These are phyloP conservation scores for Agrochola circellaris DNA, from an alignment of 2,888 invertebrate genomes.

Conservation along the genomic window DNA sequence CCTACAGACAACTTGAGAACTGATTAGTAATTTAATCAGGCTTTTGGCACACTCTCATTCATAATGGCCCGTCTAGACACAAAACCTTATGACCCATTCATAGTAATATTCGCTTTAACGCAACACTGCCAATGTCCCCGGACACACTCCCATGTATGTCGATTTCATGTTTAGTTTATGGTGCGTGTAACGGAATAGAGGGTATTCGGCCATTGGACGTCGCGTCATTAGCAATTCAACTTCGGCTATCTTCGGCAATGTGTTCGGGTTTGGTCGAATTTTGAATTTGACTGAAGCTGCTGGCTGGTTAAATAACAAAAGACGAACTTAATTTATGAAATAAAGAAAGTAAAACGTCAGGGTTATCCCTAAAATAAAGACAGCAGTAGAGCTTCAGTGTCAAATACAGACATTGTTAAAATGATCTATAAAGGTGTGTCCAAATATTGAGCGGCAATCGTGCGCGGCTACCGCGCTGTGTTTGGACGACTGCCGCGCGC, in stretches of 20 bases:
- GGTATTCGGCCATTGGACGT: slow-evolving; percentile 30
- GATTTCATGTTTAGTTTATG: slow-evolving; percentile 63
- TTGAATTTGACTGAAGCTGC: not conserved
- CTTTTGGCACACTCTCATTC: not conserved
- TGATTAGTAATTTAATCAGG: not conserved
- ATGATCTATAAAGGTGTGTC: not conserved
- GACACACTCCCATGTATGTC: slow-evolving; percentile 49
- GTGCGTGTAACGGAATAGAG: slow-evolving; percentile 60
- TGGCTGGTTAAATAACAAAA: not conserved
- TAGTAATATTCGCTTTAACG: slow-evolving; percentile 53
- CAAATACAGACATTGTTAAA: not conserved
- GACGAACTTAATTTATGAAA: not conserved
- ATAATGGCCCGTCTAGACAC: slow-evolving; percentile 35
- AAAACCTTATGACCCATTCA: slow-evolving; percentile 47
- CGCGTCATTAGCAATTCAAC: slow-evolving; percentile 18
- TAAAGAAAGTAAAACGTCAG: not conserved
- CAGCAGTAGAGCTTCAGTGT: not conserved
- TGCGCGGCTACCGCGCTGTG: too few relatives aligned
- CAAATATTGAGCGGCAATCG: too few relatives aligned
- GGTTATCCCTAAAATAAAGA: not conserved
- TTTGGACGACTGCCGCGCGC: too few relatives aligned
- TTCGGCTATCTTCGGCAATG: slow-evolving; percentile 40
- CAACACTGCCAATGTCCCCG: slow-evolving; percentile 24
- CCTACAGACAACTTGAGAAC: not conserved
- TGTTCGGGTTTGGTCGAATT: slow-evolving; percentile 13